Conservation (phyloP, 2,797 vertebrate genomes). For the Naso thynnoides region DNA sequence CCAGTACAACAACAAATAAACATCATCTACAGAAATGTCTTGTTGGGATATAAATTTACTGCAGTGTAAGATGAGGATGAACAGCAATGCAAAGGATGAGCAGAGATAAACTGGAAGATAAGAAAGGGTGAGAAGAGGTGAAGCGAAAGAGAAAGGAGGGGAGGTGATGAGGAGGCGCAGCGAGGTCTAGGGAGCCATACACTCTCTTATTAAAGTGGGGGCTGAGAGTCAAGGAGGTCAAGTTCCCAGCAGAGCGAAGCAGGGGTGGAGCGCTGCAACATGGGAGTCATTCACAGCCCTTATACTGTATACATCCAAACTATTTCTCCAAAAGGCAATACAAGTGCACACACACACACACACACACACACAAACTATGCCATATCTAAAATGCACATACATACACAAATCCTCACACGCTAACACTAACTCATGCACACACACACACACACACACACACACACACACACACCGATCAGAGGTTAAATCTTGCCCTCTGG, state of each 20-base stretch:
- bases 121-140: constrained; percentile 46
- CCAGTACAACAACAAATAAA: not conserved
- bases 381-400: constrained; percentile 27
- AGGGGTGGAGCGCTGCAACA: constrained; percentile 47
- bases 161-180: constrained; percentile 51
- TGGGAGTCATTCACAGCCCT: constrained; percentile 35
- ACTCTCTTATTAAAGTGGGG: constrained; percentile 72
- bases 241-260: constrained; percentile 48
- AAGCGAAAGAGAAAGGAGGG: constrained; percentile 32
- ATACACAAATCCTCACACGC: too few relatives aligned
- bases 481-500: constrained; percentile 72
- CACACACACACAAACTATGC: not conserved
- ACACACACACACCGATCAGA: constrained; percentile 19
- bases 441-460: not conserved
- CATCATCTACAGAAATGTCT: constrained; percentile 3
- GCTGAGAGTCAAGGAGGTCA: constrained; percentile 64
- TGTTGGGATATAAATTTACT: constrained; percentile 46
- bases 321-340: constrained; percentile 24
- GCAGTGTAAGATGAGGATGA: constrained; percentile 24
- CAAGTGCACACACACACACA: constrained; percentile 12
- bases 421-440: constrained; percentile 13
- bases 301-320: constrained; percentile 29
- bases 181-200: constrained; percentile 57
- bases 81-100: constrained; percentile 38
- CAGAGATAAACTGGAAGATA: constrained; percentile 37